Evolutionary conservation across 2,888 invertebrate genomes (phyloP).

Genomic region (Agrochola lota): DNA sequence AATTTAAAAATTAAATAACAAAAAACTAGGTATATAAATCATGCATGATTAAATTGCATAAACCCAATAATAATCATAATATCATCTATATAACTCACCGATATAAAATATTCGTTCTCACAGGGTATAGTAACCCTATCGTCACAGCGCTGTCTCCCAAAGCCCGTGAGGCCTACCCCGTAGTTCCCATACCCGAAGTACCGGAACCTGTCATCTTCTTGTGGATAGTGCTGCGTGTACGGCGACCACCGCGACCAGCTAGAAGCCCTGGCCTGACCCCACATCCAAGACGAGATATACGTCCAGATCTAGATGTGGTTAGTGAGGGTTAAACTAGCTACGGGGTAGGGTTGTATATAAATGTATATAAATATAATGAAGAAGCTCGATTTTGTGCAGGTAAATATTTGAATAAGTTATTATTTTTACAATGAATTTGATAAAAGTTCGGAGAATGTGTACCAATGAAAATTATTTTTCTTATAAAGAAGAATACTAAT

Average conservation of each 20-base stretch:
- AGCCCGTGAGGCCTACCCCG: conserved; percentile 77
- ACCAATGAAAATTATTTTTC: background rate
- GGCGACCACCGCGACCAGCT: conserved; percentile 81
- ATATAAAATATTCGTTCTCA: conserved; percentile 95
- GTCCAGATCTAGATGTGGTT: conserved; percentile 84
- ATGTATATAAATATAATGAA: conserved; percentile 34
- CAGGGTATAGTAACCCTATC: conserved; percentile 95
- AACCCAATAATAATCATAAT: background rate
- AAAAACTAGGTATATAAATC: no score
- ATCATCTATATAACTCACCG: conserved; percentile 84
- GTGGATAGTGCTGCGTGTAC: conserved; percentile 82
- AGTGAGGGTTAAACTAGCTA: conserved; percentile 80
- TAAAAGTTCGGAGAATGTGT: background rate
- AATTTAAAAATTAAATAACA: no score
- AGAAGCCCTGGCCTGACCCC: conserved; percentile 76
- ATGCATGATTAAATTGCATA: background rate
- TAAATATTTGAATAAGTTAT: background rate
- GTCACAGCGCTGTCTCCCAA: conserved; percentile 89
- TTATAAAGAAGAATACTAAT: background rate
- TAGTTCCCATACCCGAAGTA: conserved; percentile 85
- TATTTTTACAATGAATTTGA: background rate
- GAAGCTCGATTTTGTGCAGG: conserved; percentile 7
- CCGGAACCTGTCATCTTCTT: conserved; percentile 74
- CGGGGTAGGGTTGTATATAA: conserved; percentile 70
- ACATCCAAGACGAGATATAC: conserved; percentile 86